Conservation (phyloP, 2,888 invertebrate genomes). For the Macaria liturata region DNA sequence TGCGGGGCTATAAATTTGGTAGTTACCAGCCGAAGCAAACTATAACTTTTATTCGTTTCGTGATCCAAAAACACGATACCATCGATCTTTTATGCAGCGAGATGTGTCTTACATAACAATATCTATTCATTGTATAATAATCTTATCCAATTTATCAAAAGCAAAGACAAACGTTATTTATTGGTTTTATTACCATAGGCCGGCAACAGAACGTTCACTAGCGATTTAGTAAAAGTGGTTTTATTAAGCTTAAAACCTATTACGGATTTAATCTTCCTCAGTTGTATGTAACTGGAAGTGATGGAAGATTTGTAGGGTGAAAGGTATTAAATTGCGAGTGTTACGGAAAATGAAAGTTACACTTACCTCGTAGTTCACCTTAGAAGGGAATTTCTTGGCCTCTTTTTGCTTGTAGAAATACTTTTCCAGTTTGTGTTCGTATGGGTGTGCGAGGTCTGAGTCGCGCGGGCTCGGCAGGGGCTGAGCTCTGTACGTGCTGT, state of each 20-base stretch:
- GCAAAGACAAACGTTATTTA: slow-evolving; percentile 27
- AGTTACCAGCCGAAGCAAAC: slow-evolving; percentile 24
- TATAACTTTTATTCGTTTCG: slow-evolving; percentile 33
- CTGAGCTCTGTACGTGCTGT: slow-evolving; percentile 64
- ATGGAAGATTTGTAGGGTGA: slow-evolving; percentile 11
- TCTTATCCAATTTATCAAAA: slow-evolving; percentile 33
- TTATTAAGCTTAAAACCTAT: slow-evolving; percentile 13
- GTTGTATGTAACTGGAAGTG: slow-evolving; percentile 5
- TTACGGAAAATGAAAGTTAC: slow-evolving; percentile 16
- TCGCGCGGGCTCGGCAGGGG: slow-evolving; percentile 46
- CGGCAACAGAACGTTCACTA: slow-evolving; percentile 13
- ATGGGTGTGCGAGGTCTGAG: slow-evolving; percentile 52
- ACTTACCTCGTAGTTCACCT: slow-evolving; percentile 68
- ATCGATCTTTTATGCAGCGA: slow-evolving; percentile 32
- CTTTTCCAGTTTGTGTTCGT: slow-evolving; percentile 71
- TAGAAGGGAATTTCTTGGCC: slow-evolving; percentile 59
- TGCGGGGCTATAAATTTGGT: slow-evolving; percentile 33
- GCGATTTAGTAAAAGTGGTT: slow-evolving; percentile 19
- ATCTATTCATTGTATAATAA: slow-evolving; percentile 29
- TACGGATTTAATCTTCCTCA: slow-evolving; percentile 13
- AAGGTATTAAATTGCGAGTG: slow-evolving; percentile 18
- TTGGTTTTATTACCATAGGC: slow-evolving; percentile 23
- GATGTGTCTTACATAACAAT: slow-evolving; percentile 29
- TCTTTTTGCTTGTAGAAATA: slow-evolving; percentile 72
- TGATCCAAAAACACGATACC: slow-evolving; percentile 31